Evolutionary conservation across 2,113 vertebrate genomes (phyloP), one percentile per base, ranked within the genome.

Genomic region (Rhineura floridana): DNA sequence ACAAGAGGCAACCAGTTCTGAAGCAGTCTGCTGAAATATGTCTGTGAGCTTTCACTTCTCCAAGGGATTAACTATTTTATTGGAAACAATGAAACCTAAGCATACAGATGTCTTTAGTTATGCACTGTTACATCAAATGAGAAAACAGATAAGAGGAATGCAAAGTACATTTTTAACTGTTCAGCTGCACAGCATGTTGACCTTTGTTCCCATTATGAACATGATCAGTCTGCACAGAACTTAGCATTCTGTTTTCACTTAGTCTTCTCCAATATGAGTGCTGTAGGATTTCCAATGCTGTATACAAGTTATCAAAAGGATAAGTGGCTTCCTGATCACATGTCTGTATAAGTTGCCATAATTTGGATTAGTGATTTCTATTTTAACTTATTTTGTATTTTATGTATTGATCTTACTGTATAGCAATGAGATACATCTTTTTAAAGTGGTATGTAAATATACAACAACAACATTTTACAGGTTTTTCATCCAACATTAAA

Each of bases 401-500:
- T n/a, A n/a, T n/a, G n/a, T n/a, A n/a, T n/a, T n/a, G n/a, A n/a
- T n/a, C n/a, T n/a, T n/a, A n/a, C n/a, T n/a, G n/a, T n/a, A n/a
- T n/a, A n/a, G n/a, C n/a, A n/a, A n/a, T n/a, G n/a, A n/a, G n/a
- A n/a, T n/a, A n/a, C n/a, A n/a, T n/a, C n/a, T n/a, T n/a, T n/a
- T n/a, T n/a, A n/a, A n/a, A n/a, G n/a, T n/a, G n/a, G n/a, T n/a
- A n/a, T n/a, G n/a, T n/a, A n/a, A n/a, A n/a, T n/a, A n/a, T n/a
- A n/a, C 80, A 36, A 84, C 87, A 80, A 84, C 87, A 90, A 30
- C 39, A 87, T 46, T 88, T 85, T 88, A 78, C 76, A 87, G 92
- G 92, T 95, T 94, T 93, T n/a, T n/a, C 93, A 94, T 89, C 1
- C 93, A 95, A n/a, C 11, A 4, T 89, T 94, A 93, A 8, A 91